Evolutionary conservation across 1,140 invertebrate genomes (phyloP).

Genomic region (Apolygus lucorum): DNA sequence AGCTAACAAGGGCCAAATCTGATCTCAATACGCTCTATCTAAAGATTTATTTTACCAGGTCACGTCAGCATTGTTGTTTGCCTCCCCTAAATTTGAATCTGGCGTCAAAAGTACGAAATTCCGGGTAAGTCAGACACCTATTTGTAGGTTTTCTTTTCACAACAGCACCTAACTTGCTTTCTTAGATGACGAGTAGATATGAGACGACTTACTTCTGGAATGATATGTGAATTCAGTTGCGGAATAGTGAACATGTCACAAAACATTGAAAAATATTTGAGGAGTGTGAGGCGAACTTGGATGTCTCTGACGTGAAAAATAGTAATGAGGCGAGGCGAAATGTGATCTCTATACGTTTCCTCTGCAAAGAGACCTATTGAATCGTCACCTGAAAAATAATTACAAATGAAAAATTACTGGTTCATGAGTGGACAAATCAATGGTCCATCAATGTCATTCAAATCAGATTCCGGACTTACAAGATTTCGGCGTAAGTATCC

Average conservation of each 20-base stretch:
- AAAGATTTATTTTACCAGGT: too few relatives aligned
- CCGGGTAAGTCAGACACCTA: too few relatives aligned
- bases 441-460: too few relatives aligned
- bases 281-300: slow-evolving; percentile 58
- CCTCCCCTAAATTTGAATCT: too few relatives aligned
- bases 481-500: slow-evolving; percentile 58
- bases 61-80: too few relatives aligned
- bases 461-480: slow-evolving; percentile 41
- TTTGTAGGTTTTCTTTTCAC: too few relatives aligned
- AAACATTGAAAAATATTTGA: slow-evolving; percentile 62
- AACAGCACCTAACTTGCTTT: too few relatives aligned
- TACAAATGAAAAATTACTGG: not conserved
- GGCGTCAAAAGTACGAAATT: too few relatives aligned
- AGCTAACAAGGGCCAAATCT: too few relatives aligned
- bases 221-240: slow-evolving; percentile 55
- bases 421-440: not conserved
- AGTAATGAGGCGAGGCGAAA: slow-evolving; percentile 61
- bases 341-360: slow-evolving; percentile 54
- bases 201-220: slow-evolving; percentile 57
- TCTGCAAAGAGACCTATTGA: slow-evolving; percentile 48
- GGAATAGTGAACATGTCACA: slow-evolving; percentile 57
- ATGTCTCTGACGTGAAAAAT: slow-evolving; percentile 68
- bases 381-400: slow-evolving; percentile 34
- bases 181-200: too few relatives aligned
- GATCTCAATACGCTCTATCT: too few relatives aligned